Base-by-base conservation (phyloP, 2,888 invertebrate species). In the Temnothorax unifasciatus region DNA sequence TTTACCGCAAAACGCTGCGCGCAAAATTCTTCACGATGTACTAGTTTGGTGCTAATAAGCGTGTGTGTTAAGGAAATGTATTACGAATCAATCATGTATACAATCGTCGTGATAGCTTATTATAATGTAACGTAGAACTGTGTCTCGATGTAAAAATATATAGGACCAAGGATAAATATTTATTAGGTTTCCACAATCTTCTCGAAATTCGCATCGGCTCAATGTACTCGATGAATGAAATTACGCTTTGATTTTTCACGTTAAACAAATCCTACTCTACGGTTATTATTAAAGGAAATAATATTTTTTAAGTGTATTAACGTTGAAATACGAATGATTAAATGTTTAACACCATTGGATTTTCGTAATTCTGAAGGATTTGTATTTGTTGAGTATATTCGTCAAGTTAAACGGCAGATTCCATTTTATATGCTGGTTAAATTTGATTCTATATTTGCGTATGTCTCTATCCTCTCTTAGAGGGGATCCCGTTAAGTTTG, bases 101-200 rank as follows among this genome's bases (percentile, higher is more conserved):
- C 82, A 88, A 71, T 63, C 74, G 59, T 86, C 81, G 81, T 88
- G 76, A 74, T 73, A 86, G 66, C 57, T 34, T 83, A 73, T 82
- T 34, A 50, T 74, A 76, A 73, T 82, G 34, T 88, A 88, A 34
- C 34, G 25, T 54, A 54, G 57, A 38, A 66, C 57, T 59, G 52
- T 63, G 57, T 84, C 47, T 84, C n/a, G 64, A 47, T 68, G 79
- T 88, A 76, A 88, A 86, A 86, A 34, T 79, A 61, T 71, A 69
- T 57, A 41, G 25, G 21, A 44, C 66, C 52, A 54, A 68, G 25
- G 9, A 64, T 11, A 47, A 61, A 66, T 18, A 25, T 38, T 66
- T 21, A 52, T 77, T 41, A 68, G n/a, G 13, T 68, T 41, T n/a
- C 41, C 13, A 9, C 29, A 29, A 68, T 41, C 29, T 68, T 77